These are phyloP conservation scores for Tupaia tana DNA, from an alignment of 2,113 vertebrate species.

Conservation along the genomic window DNA sequence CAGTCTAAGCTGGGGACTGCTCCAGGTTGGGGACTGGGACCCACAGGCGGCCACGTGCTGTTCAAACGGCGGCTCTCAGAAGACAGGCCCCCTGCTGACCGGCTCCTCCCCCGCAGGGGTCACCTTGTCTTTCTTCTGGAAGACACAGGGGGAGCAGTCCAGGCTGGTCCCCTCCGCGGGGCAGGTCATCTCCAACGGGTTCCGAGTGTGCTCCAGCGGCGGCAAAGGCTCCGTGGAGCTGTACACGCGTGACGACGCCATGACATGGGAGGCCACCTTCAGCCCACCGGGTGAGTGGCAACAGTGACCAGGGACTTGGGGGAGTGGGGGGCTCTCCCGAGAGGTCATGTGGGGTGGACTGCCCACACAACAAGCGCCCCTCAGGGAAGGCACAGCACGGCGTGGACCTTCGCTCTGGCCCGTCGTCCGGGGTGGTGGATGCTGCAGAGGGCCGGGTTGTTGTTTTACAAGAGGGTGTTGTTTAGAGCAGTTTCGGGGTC, in stretches of 20 bases:
- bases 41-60: too few relatives aligned
- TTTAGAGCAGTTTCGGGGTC: background rate
- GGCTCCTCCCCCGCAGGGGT: slow-evolving; percentile 87
- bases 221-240: slow-evolving; percentile 92
- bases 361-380: too few relatives aligned
- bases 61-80: too few relatives aligned
- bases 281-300: slow-evolving; percentile 89
- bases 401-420: background rate
- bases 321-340: too few relatives aligned
- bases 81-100: background rate
- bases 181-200: slow-evolving; percentile 94
- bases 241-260: slow-evolving; percentile 90
- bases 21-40: too few relatives aligned
- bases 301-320: accelerated
- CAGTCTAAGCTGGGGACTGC: too few relatives aligned
- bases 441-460: too few relatives aligned
- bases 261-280: slow-evolving; percentile 93
- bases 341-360: too few relatives aligned
- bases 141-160: slow-evolving; percentile 87
- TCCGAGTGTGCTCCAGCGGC: slow-evolving; percentile 92
- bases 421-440: too few relatives aligned
- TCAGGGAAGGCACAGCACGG: background rate
- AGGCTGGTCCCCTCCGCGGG: slow-evolving; percentile 85
- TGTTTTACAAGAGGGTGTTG: too few relatives aligned
- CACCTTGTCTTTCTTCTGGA: slow-evolving; percentile 99